Conservation (phyloP, 2,888 invertebrate genomes). For the Octonoba sinensis region DNA sequence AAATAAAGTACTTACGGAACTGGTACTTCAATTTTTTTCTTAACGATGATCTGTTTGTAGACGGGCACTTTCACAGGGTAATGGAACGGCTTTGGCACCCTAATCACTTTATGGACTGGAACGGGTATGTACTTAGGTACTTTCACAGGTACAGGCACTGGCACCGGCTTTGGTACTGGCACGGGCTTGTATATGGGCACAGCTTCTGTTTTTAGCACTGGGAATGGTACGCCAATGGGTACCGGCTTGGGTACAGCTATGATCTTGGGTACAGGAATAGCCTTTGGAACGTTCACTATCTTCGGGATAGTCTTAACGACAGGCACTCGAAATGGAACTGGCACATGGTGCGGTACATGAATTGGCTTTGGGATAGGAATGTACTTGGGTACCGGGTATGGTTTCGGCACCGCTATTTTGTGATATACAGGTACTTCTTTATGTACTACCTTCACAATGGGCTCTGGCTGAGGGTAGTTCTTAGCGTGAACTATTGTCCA, state of each 20-base stretch:
- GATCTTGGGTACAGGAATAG: constrained; percentile 67
- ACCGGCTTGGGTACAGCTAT: constrained; percentile 66
- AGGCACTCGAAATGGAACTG: constrained; percentile 67
- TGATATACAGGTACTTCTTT: constrained; percentile 64
- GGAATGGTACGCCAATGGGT: constrained; percentile 67
- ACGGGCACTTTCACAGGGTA: constrained; percentile 67
- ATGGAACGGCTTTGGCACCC: constrained; percentile 67
- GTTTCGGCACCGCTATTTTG: constrained; percentile 66
- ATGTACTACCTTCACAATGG: constrained; percentile 57
- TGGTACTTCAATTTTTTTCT: constrained; percentile 67
- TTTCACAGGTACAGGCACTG: constrained; percentile 65
- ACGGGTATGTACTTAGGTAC: constrained; percentile 66
- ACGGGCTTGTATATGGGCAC: constrained; percentile 67
- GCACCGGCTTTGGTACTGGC: constrained; percentile 66
- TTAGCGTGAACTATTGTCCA: not conserved
- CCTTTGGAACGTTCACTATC: constrained; percentile 67
- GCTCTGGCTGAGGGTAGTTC: constrained; percentile 51
- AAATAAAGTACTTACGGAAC: constrained; percentile 66
- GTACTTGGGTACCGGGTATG: constrained; percentile 67
- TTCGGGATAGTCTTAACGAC: constrained; percentile 67
- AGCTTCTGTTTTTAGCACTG: constrained; percentile 67
- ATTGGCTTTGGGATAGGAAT: constrained; percentile 67
- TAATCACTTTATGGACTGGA: constrained; percentile 67
- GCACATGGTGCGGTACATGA: constrained; percentile 67
- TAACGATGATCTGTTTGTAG: constrained; percentile 67